Conservation (phyloP, 2,888 invertebrate species). For the Clivina fossor region DNA sequence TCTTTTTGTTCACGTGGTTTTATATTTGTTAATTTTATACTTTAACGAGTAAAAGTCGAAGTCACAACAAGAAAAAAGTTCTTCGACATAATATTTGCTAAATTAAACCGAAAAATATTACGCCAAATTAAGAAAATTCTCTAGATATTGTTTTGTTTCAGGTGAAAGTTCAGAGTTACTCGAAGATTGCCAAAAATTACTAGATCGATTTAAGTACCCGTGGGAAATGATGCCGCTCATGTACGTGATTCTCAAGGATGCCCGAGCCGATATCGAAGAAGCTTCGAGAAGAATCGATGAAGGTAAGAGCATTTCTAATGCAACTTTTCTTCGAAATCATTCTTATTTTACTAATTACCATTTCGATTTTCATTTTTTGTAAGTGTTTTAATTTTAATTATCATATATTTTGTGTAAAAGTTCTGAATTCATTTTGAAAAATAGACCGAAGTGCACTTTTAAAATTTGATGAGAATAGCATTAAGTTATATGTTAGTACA, state of each 20-base stretch:
- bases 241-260: constrained; percentile 77
- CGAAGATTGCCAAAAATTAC: constrained; percentile 72
- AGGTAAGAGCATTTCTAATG: constrained; percentile 57
- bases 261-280: constrained; percentile 72
- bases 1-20: too few species aligned
- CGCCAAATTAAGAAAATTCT: neutral
- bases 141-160: constrained; percentile 46
- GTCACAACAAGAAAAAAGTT: too few species aligned
- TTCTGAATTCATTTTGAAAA: neutral
- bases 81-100: too few species aligned
- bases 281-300: constrained; percentile 74
- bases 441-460: neutral
- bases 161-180: constrained; percentile 59
- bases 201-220: constrained; percentile 75
- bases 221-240: constrained; percentile 81
- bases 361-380: too few species aligned
- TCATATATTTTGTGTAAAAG: neutral
- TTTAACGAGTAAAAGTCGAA: too few species aligned
- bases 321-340: too few species aligned
- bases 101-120: neutral
- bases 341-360: too few species aligned
- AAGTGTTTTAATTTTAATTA: too few species aligned
- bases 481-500: neutral
- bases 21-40: too few species aligned
- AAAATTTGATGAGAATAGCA: constrained; percentile 2